Conservation (phyloP, 2,888 invertebrate species). For the Fabriciana adippe region DNA sequence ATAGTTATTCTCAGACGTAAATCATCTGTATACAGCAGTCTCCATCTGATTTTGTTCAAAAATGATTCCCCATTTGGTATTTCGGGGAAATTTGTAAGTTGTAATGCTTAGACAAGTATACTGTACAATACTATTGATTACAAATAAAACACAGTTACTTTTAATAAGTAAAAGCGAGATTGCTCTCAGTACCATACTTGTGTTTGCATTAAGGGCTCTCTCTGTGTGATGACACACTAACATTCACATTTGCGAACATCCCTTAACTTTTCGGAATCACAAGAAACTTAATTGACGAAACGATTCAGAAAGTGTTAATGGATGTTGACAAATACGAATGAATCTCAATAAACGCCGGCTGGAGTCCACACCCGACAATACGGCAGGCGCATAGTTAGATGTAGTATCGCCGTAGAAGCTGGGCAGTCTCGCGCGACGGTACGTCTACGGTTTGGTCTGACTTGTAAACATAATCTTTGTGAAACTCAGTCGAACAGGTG, state of each 20-base stretch:
- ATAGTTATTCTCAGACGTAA: background rate
- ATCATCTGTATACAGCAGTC: slow-evolving; percentile 9
- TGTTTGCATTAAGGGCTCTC: slow-evolving; percentile 32
- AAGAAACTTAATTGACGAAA: too few species aligned
- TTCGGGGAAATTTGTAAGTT: slow-evolving; percentile 53
- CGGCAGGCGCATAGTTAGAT: slow-evolving; percentile 50
- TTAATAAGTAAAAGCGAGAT: background rate
- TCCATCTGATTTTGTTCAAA: slow-evolving; percentile 13
- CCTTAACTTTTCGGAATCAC: background rate
- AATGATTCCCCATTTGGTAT: slow-evolving; percentile 15
- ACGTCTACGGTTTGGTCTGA: slow-evolving; percentile 61
- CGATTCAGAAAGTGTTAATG: background rate
- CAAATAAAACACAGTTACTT: background rate
- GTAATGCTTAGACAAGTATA: slow-evolving; percentile 52
- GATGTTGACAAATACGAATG: slow-evolving; percentile 12
- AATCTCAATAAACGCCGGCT: slow-evolving; percentile 21
- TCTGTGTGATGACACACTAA: slow-evolving; percentile 47
- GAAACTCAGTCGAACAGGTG: slow-evolving; percentile 97
- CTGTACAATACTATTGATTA: slow-evolving; percentile 32
- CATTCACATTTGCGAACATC: slow-evolving; percentile 32
- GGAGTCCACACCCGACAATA: slow-evolving; percentile 25
- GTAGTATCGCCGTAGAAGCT: slow-evolving; percentile 47
- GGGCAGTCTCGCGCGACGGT: slow-evolving; percentile 65
- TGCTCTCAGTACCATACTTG: slow-evolving; percentile 13
- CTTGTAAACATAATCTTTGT: slow-evolving; percentile 73